Percentiles rank a stretch among this genome's conserved stretches.
Conservation (phyloP, 1,140 invertebrate genomes). For the Aporrectodea caliginosa region DNA sequence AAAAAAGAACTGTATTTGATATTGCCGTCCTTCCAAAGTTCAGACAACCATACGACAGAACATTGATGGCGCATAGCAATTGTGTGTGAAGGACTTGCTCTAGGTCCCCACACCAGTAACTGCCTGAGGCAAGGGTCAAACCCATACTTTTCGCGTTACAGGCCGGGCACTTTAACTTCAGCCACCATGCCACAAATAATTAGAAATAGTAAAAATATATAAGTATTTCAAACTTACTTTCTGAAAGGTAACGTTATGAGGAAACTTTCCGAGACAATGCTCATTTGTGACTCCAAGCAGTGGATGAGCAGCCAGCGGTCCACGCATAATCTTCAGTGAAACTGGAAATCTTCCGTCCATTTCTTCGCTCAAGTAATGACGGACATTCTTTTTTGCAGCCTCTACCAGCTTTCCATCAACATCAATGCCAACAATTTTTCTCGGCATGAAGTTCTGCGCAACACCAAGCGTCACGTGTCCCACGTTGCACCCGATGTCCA, state of each 20-base stretch:
- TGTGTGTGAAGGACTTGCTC: too few relatives aligned
- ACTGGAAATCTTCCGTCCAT: slow-evolving; percentile 62
- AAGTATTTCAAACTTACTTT: background rate
- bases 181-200: background rate
- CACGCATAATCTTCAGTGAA: slow-evolving; percentile 79
- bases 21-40: too few relatives aligned
- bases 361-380: slow-evolving; percentile 54
- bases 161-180: too few relatives aligned
- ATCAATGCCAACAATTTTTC: slow-evolving; percentile 85
- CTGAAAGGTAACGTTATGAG: slow-evolving; percentile 4
- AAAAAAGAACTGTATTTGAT: too few relatives aligned
- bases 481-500: slow-evolving; percentile 97
- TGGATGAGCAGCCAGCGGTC: slow-evolving; percentile 64
- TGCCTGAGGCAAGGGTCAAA: too few relatives aligned
- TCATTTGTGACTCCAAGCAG: background rate
- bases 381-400: slow-evolving; percentile 74
- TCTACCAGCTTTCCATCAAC: slow-evolving; percentile 86
- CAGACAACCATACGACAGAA: too few relatives aligned
- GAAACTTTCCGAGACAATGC: background rate
- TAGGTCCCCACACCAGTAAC: too few relatives aligned
- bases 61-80: too few relatives aligned
- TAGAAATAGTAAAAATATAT: slow-evolving; percentile 35
- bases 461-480: slow-evolving; percentile 81
- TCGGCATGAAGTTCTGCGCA: slow-evolving; percentile 77
- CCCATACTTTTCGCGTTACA: too few relatives aligned